Base-by-base conservation (phyloP, 2,113 vertebrate species). In the Chloropsis cyanopogon region DNA sequence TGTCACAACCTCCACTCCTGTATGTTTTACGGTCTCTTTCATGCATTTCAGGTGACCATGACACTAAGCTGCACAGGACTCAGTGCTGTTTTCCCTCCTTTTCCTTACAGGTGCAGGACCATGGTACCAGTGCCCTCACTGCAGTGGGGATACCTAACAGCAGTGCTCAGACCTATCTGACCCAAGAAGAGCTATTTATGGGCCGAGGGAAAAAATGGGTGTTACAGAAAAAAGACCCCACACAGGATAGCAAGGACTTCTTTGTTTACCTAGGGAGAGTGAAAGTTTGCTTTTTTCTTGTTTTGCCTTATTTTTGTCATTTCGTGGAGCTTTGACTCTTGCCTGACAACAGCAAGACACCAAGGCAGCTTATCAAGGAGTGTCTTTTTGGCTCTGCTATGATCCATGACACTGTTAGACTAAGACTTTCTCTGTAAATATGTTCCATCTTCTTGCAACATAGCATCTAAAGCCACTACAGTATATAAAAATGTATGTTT, bases 21-120 rank as follows among this genome's bases (percentile, higher is more conserved):
- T 47, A 21, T 54, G 29, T 42, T 78, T 80, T 33, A 41, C 1
- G 1, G 9, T 82, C n/a, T 77, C 68, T 54, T 78, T 50, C 15
- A 37, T 11, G 7, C 12, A 35, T 54, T 90, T 75, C 29, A 66
- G 46, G 31, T 82, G 65, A 53, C 26, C 7, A 19, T 28, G 63
- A 25, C 41, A 10, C 14, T 47, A 9, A 70, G 18, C 26, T 78
- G 33, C 53, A 2, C 4, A 47, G 22, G 44, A 71, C 21, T 52
- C 41, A 26, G 4, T 13, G 22, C 22, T 64, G 16, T 35, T 76
- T 82, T 52, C 6, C 22, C 12, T 76, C 23, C 63, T 39, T 42
- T 4, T 14, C 2, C 1, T 42, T 50, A 41, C 2, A 6, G 8
- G 6, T 0, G 0, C 22, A 79, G 69, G 19, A 54, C 18, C 11